These are phyloP conservation scores for Nothoprocta perdicaria DNA, from an alignment of 2,113 vertebrate species.

Conservation along the genomic window DNA sequence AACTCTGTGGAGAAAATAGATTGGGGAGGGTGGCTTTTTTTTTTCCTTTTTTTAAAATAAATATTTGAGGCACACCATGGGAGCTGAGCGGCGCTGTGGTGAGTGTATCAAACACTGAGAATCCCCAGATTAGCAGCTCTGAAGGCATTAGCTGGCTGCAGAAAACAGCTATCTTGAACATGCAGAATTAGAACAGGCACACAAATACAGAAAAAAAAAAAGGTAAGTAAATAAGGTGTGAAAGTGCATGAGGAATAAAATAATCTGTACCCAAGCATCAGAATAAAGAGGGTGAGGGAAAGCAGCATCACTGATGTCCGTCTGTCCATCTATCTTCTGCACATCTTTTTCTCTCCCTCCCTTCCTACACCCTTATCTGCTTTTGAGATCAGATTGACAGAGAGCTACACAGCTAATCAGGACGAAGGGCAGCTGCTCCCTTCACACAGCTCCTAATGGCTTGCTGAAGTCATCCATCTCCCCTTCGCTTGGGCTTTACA, in stretches of 20 bases:
- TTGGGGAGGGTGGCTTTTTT: not conserved
- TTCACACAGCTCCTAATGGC: slow-evolving; percentile 32
- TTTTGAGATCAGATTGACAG: slow-evolving; percentile 41
- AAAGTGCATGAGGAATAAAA: not conserved
- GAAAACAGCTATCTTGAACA: slow-evolving; percentile 32
- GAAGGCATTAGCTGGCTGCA: slow-evolving; percentile 24
- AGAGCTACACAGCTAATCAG: slow-evolving; percentile 32
- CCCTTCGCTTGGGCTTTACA: not conserved
- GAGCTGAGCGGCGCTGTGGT: slow-evolving; percentile 6
- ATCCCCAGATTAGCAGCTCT: slow-evolving; percentile 31
- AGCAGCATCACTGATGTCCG: not conserved
- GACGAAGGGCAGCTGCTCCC: slow-evolving; percentile 46
- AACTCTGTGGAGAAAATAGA: not conserved
- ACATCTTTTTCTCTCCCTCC: not conserved
- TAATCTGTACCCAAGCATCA: not conserved
- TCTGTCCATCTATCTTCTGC: not conserved
- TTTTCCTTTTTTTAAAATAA: not conserved
- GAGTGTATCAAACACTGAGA: slow-evolving; percentile 52
- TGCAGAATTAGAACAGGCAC: slow-evolving; percentile 6
- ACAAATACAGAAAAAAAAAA: slow-evolving; percentile 24
- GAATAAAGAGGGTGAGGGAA: slow-evolving; percentile 19
- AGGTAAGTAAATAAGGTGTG: not conserved
- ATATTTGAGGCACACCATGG: slow-evolving; percentile 34
- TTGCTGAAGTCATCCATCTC: slow-evolving; percentile 2
- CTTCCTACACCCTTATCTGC: not conserved